Conservation (phyloP, 2,888 invertebrate species). For the Encarsia formosa region DNA sequence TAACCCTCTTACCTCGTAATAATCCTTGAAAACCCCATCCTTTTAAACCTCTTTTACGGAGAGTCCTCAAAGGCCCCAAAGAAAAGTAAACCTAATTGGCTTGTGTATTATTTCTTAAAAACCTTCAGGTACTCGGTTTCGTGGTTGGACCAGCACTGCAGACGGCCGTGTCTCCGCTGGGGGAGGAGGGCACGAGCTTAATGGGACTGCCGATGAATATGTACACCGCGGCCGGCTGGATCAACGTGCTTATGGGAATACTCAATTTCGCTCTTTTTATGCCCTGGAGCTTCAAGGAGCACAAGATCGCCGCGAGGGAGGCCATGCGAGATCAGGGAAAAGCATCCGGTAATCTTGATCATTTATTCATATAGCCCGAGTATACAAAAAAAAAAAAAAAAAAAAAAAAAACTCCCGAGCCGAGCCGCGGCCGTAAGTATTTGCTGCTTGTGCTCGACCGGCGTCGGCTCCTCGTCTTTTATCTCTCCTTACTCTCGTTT, state of each 20-base stretch:
- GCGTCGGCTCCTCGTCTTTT: no score
- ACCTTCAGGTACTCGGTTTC: slow-evolving; percentile 69
- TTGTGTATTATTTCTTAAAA: no score
- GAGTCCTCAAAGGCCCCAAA: no score
- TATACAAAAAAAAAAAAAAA: no score
- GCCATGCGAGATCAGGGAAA: slow-evolving; percentile 73
- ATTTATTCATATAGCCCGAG: slow-evolving; percentile 15
- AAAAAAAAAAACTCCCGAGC: no score
- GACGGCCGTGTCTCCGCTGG: slow-evolving; percentile 74
- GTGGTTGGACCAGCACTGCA: slow-evolving; percentile 82
- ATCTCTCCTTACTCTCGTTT: no score
- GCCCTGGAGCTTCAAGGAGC: slow-evolving; percentile 72
- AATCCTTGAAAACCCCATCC: no score
- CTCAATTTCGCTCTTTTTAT: slow-evolving; percentile 70
- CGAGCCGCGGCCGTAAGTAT: no score
- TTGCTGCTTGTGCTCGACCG: no score
- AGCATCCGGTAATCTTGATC: slow-evolving; percentile 53
- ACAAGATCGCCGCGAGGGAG: slow-evolving; percentile 73
- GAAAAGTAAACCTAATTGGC: no score
- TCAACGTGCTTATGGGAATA: slow-evolving; percentile 71
- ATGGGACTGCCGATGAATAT: slow-evolving; percentile 68
- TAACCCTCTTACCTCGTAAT: no score
- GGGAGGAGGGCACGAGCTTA: slow-evolving; percentile 60
- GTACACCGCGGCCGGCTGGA: slow-evolving; percentile 85
- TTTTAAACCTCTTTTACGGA: no score